Conservation (phyloP, 2,113 vertebrate genomes). For the Psephotus haematonotus region DNA sequence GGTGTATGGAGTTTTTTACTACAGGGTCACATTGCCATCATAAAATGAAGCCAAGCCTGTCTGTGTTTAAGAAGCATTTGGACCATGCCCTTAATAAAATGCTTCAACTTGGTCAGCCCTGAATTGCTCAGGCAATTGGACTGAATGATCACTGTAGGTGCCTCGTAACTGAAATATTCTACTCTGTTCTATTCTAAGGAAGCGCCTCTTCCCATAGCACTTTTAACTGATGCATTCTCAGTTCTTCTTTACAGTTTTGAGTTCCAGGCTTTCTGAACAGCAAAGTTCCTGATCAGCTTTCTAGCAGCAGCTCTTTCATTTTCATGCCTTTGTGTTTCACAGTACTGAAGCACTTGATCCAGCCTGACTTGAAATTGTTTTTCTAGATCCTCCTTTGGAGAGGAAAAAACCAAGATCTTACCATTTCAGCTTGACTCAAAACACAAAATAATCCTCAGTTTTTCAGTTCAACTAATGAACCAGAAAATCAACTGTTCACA, state of each 20-base stretch:
- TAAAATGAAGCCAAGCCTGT: background rate
- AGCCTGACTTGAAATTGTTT: background rate
- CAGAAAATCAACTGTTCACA: background rate
- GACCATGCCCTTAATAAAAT: background rate
- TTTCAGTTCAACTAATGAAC: background rate
- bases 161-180: background rate
- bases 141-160: background rate
- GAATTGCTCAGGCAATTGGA: background rate
- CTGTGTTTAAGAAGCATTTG: background rate
- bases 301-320: background rate
- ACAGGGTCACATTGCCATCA: background rate
- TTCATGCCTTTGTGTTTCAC: background rate
- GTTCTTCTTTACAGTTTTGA: background rate
- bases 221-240: background rate
- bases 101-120: background rate
- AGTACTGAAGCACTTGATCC: background rate
- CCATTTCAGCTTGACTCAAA: background rate
- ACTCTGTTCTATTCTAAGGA: background rate
- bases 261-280: background rate
- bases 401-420: background rate
- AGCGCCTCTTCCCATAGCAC: rapidly evolving
- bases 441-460: background rate
- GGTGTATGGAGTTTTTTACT: background rate
- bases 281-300: background rate
- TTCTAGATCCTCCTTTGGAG: background rate